Base-by-base conservation (phyloP, 2,888 invertebrate species). In the Caenorhabditis uteleia region DNA sequence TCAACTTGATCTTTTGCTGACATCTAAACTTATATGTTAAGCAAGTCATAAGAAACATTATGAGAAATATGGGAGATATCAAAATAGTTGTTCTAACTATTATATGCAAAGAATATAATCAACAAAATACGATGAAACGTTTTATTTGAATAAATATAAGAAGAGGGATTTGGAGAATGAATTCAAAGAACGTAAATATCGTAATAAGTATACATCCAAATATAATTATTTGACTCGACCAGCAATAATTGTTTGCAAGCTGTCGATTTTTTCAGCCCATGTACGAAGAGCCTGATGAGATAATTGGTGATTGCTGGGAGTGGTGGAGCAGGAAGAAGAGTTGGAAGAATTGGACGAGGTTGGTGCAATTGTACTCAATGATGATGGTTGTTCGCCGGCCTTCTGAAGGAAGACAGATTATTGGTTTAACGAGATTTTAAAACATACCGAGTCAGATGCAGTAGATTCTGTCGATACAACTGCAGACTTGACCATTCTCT, bases 1-100 rank as follows among this genome's bases (percentile, higher is more conserved):
- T 77, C 77, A 10, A 54, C 54, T 44, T 74, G 55, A 36, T 77
- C 75, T 53, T 77, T 75, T 27, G 74, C 21, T n/a, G n/a, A n/a
- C 68, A 72, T 72, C 39, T 42, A 36, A 31, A 29, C 14, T 38
- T 29, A 5, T 31, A 29, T 29, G 16, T 38, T 25, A 14, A 36
- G 39, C 26, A n/a, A 31, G 6, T 38, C 18, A 42, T n/a, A 38
- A 26, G 12, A 20, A 7, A 21, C 20, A 20, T 21, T 43, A 16
- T 1, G 12, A 10, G 25, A 36, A 14, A 36, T 20, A 21, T 2
- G 23, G 12, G 8, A 36, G n/a, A 18, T 36, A 36, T 31, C 8
- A 31, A 27, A 8, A 49, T 21, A 42, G n/a, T n/a, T n/a, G n/a
- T n/a, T n/a, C n/a, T n/a, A 43, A 43, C 20, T 10, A 31, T 20